Evolutionary conservation across 2,888 invertebrate genomes (phyloP).

Genomic region (Eledone cirrhosa): DNA sequence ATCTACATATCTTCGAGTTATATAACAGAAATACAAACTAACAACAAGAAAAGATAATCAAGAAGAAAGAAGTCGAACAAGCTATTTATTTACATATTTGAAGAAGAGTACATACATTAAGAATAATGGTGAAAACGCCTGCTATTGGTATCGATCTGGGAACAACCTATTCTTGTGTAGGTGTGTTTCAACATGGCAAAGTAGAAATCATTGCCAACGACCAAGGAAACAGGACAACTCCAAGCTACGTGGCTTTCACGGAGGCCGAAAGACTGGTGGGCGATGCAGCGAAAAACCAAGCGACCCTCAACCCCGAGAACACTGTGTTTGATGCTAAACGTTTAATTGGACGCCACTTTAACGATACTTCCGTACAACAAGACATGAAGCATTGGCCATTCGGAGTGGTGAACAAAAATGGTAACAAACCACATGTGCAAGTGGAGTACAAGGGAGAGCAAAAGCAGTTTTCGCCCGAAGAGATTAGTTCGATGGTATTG

Average conservation of each 20-base stretch:
- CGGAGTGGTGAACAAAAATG: slow-evolving; percentile 44
- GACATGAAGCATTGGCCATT: slow-evolving; percentile 49
- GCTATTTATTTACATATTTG: too few species aligned
- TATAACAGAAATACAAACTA: too few species aligned
- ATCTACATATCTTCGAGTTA: too few species aligned
- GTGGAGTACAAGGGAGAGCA: slow-evolving; percentile 77
- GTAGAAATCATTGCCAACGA: slow-evolving; percentile 68
- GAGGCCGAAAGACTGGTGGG: slow-evolving; percentile 67
- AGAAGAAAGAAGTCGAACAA: too few species aligned
- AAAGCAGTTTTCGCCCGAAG: slow-evolving; percentile 87
- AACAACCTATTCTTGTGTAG: slow-evolving; percentile 77
- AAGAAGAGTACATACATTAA: neutral
- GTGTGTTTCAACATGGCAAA: slow-evolving; percentile 66
- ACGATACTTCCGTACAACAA: slow-evolving; percentile 39
- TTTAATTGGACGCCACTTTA: slow-evolving; percentile 42
- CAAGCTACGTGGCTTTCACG: slow-evolving; percentile 78
- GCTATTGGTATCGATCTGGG: slow-evolving; percentile 87
- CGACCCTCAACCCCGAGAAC: slow-evolving; percentile 76
- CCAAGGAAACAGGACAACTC: slow-evolving; percentile 76
- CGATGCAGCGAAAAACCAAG: slow-evolving; percentile 68
- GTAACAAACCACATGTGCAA: slow-evolving; percentile 51
- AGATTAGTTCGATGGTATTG: slow-evolving; percentile 89
- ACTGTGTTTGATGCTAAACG: slow-evolving; percentile 70
- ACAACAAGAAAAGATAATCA: too few species aligned
- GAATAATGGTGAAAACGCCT: slow-evolving; percentile 6